phyloP scores from a whole-genome alignment of 2,797 vertebrate genomes.

The Myotis findleyi region DNA sequence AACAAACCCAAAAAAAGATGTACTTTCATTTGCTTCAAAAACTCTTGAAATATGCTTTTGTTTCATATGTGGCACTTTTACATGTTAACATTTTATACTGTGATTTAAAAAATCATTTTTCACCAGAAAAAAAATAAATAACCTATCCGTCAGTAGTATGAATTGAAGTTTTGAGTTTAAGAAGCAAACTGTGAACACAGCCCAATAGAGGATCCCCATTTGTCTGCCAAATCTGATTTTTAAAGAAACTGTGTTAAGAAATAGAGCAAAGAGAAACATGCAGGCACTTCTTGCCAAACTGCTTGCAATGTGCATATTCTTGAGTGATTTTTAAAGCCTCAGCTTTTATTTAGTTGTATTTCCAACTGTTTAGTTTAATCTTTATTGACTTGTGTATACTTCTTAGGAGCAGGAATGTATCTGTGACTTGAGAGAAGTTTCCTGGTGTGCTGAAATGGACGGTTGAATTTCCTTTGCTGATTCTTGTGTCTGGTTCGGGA shows the following conservation, averaged over 20 bases:
- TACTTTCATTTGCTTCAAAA: conserved; percentile 48
- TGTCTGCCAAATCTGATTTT: conserved; percentile 34
- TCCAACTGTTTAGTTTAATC: conserved; percentile 61
- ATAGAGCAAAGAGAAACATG: not conserved
- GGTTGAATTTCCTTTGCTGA: conserved; percentile 59
- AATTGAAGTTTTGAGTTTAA: conserved; percentile 36
- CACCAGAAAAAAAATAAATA: not conserved
- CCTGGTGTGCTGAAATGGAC: not conserved
- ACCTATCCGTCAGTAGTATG: not conserved
- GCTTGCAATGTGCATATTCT: not conserved
- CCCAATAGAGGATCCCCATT: not conserved
- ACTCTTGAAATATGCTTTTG: conserved; percentile 37
- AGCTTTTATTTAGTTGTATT: conserved; percentile 57
- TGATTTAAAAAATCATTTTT: conserved; percentile 61
- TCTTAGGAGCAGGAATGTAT: conserved; percentile 8
- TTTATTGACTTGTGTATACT: conserved; percentile 56
- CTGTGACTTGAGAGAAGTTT: conserved; percentile 51
- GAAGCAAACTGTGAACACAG: not conserved
- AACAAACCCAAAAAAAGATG: conserved; percentile 29
- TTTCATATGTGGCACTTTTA: conserved; percentile 33
- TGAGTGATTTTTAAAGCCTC: conserved; percentile 54
- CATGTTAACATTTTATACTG: not conserved
- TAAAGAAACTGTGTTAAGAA: conserved; percentile 58
- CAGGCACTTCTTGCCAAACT: conserved; percentile 7
- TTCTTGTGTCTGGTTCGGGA: not conserved